These are phyloP conservation scores for Mythimna lalbum DNA, from an alignment of 2,888 invertebrate genomes.

Conservation along the genomic window DNA sequence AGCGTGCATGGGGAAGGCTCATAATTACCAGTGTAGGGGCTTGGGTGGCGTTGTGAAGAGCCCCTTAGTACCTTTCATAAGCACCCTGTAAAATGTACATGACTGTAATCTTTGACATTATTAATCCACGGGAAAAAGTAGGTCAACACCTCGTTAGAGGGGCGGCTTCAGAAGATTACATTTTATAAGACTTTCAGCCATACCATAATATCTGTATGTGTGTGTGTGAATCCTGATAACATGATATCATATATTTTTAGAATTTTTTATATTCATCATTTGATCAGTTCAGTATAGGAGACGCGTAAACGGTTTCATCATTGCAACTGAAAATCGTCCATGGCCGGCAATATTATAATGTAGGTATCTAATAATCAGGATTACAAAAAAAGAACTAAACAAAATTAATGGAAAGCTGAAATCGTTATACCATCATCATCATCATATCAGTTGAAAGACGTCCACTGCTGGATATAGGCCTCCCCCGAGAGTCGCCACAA, in stretches of 20 bases:
- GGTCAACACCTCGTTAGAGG: background rate
- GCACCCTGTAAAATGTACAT: background rate
- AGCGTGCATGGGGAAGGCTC: background rate
- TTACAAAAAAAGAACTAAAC: too few relatives aligned
- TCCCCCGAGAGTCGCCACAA: too few relatives aligned
- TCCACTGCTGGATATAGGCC: too few relatives aligned
- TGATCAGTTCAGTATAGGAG: too few relatives aligned
- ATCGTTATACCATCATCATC: too few relatives aligned
- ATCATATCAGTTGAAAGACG: too few relatives aligned
- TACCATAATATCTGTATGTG: background rate
- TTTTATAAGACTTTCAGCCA: background rate
- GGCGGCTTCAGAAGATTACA: background rate
- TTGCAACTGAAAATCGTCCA: background rate
- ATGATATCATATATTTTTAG: background rate
- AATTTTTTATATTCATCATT: background rate
- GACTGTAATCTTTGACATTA: conserved; percentile 20
- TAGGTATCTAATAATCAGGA: too few relatives aligned
- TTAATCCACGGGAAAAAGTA: conserved; percentile 15
- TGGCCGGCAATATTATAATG: too few relatives aligned
- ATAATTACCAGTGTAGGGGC: background rate
- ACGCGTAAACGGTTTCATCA: background rate
- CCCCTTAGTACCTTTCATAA: background rate
- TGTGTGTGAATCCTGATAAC: too few relatives aligned
- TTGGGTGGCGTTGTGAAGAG: background rate
- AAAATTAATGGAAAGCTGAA: too few relatives aligned